Evolutionary conservation across 1,140 invertebrate species (phyloP).

Genomic region (Diachasmimorpha longicaudata): DNA sequence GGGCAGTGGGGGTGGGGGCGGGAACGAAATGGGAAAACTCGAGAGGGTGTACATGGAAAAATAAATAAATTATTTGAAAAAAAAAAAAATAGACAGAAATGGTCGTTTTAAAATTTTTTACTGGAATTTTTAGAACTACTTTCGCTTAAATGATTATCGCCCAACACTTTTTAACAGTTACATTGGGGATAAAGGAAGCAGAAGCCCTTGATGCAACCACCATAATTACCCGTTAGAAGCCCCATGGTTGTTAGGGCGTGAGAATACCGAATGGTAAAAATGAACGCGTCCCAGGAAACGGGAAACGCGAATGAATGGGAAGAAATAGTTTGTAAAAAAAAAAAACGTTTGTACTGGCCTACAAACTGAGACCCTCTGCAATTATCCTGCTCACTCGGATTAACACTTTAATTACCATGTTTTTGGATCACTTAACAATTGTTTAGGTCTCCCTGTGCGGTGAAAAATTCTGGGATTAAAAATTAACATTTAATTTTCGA

Average conservation of each 20-base stretch:
- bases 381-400: neutral
- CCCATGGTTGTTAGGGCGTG: neutral
- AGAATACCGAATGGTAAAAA: neutral
- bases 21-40: too few species aligned
- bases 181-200: neutral
- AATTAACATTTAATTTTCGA: neutral
- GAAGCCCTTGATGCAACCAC: neutral
- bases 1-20: too few species aligned
- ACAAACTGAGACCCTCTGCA: neutral
- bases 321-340: constrained; percentile 4
- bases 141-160: neutral
- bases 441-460: neutral
- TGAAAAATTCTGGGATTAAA: neutral
- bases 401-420: neutral
- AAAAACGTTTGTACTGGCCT: neutral
- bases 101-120: too few species aligned
- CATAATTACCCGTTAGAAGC: constrained; percentile 6
- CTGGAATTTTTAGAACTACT: neutral
- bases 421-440: neutral
- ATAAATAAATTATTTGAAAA: too few species aligned
- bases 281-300: neutral
- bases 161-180: neutral
- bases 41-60: too few species aligned
- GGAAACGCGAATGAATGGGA: neutral
- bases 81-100: too few species aligned